Base-by-base conservation (phyloP, 1,140 invertebrate species). In the Nasonia vitripennis region DNA sequence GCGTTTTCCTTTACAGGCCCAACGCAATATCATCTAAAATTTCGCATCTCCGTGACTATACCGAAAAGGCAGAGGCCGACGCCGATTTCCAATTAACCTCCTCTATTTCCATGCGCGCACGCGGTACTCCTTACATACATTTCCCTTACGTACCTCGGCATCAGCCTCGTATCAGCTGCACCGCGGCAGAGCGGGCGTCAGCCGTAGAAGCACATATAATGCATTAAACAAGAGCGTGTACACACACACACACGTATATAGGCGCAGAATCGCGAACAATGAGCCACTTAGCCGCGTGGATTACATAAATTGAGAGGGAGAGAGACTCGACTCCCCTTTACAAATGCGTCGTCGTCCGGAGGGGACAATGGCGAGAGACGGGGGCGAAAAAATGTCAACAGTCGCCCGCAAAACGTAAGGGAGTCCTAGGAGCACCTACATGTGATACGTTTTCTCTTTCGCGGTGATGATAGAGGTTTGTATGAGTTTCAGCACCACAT, bases 241-340 rank as follows among this genome's bases (percentile, higher is more conserved):
- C 70, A 45, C 37, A 23, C 37, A 45, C 70, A 45, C 37, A 23
- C 20, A 20, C 27, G 17, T 14, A n/a, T 20, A 20, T 55, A 62
- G 81, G 74, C 34, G 75, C 51, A 27, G 67, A 86, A 14, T 84
- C 75, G 51, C 55, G 67, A 88, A 90, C 88, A 90, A 90, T 90
- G 88, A 88, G 86, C 88, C 87, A 89, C 88, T 89, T 88, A 88
- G 82, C 81, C 73, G 31, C 73, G 23, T 51, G 87, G 86, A 90
- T 90, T 90, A 90, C 88, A 85, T 87, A 89, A 90, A 90, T 90
- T 88, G 87, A 6, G 41, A 45, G 41, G 1, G 41, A 45, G 41
- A 45, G 10, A 45, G 41, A 45, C 41, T 45, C 68, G 68, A 31
- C 68, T 71, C 27, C 68, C 68, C 31, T 12, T 71, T 71, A 31